These are phyloP conservation scores for Ridgeia piscesae DNA, from an alignment of 1,140 invertebrate genomes.

Conservation along the genomic window DNA sequence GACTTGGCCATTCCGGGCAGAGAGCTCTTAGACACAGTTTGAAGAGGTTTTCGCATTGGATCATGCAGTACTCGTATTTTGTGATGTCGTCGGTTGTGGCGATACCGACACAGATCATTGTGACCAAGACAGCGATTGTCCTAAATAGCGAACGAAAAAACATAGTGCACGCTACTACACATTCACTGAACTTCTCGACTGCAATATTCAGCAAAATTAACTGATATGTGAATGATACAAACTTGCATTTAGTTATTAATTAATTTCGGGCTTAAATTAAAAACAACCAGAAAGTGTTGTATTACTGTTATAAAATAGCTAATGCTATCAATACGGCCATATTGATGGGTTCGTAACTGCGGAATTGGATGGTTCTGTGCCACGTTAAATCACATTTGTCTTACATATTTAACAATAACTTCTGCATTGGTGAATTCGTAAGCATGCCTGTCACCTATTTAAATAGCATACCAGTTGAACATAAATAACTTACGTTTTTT, in stretches of 20 bases:
- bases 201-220: not conserved
- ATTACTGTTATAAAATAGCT: too few relatives aligned
- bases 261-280: not conserved
- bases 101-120: not conserved
- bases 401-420: not conserved
- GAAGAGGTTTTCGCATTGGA: not conserved
- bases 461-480: not conserved
- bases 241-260: not conserved
- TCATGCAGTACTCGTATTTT: not conserved
- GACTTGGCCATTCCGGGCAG: not conserved
- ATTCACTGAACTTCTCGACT: not conserved
- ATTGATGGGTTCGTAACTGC: not conserved
- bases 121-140: not conserved
- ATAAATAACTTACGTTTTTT: not conserved
- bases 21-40: not conserved
- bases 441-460: not conserved
- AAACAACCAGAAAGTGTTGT: not conserved
- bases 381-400: not conserved
- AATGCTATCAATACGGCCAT: not conserved
- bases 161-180: not conserved
- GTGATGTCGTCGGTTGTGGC: not conserved
- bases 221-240: not conserved
- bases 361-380: not conserved
- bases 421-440: not conserved
- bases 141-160: not conserved